Conservation (phyloP, 2,888 invertebrate genomes). For the Mellilla xanthometata region DNA sequence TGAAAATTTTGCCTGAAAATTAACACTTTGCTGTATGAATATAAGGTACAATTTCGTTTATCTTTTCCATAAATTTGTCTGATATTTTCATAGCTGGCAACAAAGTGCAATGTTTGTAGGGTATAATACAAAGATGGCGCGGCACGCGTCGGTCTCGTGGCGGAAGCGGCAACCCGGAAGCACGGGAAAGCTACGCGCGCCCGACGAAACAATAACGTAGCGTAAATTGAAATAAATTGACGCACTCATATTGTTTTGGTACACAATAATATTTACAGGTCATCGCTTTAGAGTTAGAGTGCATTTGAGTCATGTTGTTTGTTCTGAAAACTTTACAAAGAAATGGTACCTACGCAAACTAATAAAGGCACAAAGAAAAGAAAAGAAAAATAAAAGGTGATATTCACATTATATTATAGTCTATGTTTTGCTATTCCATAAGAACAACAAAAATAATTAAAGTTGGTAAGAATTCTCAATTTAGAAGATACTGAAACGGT, state of each 20-base stretch:
- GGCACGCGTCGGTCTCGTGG: conserved; percentile 75
- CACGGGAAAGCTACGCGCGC: conserved; percentile 65
- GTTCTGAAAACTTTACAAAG: too few relatives aligned
- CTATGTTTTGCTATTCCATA: too few relatives aligned
- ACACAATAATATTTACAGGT: conserved; percentile 50
- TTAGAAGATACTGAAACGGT: too few relatives aligned
- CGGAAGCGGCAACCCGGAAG: conserved; percentile 70
- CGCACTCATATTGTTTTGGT: conserved; percentile 62
- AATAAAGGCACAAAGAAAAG: too few relatives aligned
- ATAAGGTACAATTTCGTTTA: conserved; percentile 33
- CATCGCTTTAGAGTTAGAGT: conserved; percentile 31
- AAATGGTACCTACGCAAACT: too few relatives aligned
- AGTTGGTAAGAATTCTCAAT: too few relatives aligned
- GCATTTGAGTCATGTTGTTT: not conserved
- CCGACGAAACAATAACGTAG: conserved; percentile 68
- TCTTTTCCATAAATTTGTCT: conserved; percentile 1
- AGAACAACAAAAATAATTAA: too few relatives aligned
- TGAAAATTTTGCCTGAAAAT: conserved; percentile 20
- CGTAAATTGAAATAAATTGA: conserved; percentile 82
- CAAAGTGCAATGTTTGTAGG: conserved; percentile 63
- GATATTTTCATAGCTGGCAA: conserved; percentile 54
- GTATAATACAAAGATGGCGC: conserved; percentile 75
- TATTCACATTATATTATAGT: too few relatives aligned
- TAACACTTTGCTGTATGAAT: not conserved
- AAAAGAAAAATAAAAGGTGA: too few relatives aligned